Percentiles rank a stretch among this genome's conserved stretches.
phyloP scores from a whole-genome alignment of 2,888 invertebrate genomes.

The Limnephilus lunatus region DNA sequence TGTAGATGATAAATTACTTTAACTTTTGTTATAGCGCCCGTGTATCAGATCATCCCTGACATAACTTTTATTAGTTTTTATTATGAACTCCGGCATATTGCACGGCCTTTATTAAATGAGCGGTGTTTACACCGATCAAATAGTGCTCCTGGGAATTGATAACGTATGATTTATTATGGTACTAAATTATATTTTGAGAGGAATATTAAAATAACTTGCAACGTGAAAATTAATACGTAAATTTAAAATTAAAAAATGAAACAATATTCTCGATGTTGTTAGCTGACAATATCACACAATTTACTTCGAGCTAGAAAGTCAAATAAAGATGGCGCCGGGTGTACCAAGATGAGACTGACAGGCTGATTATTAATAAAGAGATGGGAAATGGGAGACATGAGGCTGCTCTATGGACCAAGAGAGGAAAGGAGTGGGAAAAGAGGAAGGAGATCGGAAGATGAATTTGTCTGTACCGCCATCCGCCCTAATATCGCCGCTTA shows the following conservation, averaged over 20 bases:
- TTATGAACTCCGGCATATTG: not conserved
- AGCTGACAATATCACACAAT: not conserved
- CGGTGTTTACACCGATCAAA: not conserved
- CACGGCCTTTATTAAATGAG: not conserved
- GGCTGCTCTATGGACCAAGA: not conserved
- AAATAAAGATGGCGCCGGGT: not conserved
- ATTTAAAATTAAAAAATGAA: not conserved
- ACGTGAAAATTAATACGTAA: not conserved
- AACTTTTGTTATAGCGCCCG: not conserved
- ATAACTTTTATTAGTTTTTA: not conserved
- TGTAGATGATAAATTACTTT: not conserved
- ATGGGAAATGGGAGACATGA: not conserved
- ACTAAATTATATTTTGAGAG: not conserved
- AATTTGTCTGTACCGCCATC: conserved; percentile 12
- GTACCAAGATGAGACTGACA: not conserved
- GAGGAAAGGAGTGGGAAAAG: not conserved
- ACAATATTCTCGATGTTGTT: not conserved
- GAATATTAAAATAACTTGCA: not conserved
- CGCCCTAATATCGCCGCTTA: not conserved
- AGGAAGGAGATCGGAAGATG: not conserved
- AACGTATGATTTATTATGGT: not conserved
- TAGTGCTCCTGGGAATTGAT: not conserved
- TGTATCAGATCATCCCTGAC: not conserved
- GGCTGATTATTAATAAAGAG: conserved; percentile 29
- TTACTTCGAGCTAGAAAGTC: not conserved